Evolutionary conservation across 2,888 invertebrate species (phyloP), one percentile per base, ranked within the genome.

Genomic region (Yponomeuta cagnagella): DNA sequence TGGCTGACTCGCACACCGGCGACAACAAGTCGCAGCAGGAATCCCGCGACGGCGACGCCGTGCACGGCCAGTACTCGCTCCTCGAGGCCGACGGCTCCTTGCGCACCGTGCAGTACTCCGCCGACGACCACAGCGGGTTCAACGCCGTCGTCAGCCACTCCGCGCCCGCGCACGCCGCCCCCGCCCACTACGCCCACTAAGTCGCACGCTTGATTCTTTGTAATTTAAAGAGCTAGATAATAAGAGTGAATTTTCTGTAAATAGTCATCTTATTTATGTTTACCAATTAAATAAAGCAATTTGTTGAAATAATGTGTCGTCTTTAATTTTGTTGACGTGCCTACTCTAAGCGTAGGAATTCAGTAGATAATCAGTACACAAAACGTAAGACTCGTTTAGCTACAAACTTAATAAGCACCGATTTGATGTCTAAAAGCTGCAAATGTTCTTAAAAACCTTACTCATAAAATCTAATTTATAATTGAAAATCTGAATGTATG

Each of bases 51-150:
- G 94, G 93, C 30, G 90, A 93, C 75, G 89, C 86, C 33, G 94
- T 94, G 72, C 87, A 90, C 79, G 94, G 94, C 70, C 90, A 93
- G 73, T 94, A 94, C 81, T 90, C 88, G 37, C 81, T 93, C 72
- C 88, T 89, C 74, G 93, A 93, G 75, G 88, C 93, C 63, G 90
- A 89, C 73, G 93, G 93, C 74, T 91, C 93, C 77, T 75, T 91
- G 74, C 84, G 93, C 77, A 90, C 87, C 69, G 93, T 93, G 72
- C 88, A 91, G 78, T 93, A 93, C 81, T 82, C 84, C 76, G 92
- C 91, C 48, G 91, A 91, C 75, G 85, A 89, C 76, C 85, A 89
- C 79, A 80, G 74, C 73, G 92, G 92, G 74, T 92, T 82, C 78
- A 82, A 82, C 77, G 82, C 88, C 9, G 76, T 86, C 65, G 85